Conservation (phyloP, 2,888 invertebrate genomes). For the Meteorus cinctellus region DNA sequence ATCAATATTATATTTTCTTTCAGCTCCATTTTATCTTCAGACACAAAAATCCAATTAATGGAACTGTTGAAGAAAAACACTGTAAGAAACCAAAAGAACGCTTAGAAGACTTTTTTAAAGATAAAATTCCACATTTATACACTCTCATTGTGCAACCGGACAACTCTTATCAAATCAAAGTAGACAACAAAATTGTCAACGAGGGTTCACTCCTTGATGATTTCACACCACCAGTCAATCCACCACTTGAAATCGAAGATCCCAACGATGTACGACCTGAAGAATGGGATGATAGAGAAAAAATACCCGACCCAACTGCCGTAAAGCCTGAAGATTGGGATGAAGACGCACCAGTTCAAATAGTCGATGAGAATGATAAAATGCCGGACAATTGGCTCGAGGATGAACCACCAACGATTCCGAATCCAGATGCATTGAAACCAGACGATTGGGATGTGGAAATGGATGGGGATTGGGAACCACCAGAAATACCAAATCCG, state of each 20-base stretch:
- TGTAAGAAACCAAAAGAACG: constrained; percentile 92
- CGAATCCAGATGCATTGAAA: constrained; percentile 90
- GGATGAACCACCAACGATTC: constrained; percentile 88
- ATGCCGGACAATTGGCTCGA: constrained; percentile 96
- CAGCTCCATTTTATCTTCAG: constrained; percentile 91
- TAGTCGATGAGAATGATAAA: constrained; percentile 87
- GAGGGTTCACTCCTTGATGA: constrained; percentile 91
- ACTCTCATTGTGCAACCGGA: constrained; percentile 86
- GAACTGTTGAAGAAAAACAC: constrained; percentile 94
- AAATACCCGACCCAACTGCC: constrained; percentile 91
- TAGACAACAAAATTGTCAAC: constrained; percentile 90
- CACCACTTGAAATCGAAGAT: constrained; percentile 95
- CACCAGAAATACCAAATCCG: constrained; percentile 94
- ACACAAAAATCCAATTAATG: constrained; percentile 95
- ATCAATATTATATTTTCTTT: constrained; percentile 53
- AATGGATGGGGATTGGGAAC: constrained; percentile 99
- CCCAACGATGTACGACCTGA: constrained; percentile 88
- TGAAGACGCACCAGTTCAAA: constrained; percentile 92
- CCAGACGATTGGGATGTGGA: constrained; percentile 98
- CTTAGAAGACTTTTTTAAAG: constrained; percentile 90
- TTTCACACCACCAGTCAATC: constrained; percentile 95
- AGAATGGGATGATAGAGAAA: constrained; percentile 97
- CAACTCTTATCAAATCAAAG: constrained; percentile 84
- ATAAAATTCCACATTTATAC: constrained; percentile 93
- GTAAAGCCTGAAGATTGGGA: constrained; percentile 98